Evolutionary conservation across 92 coral and sea anemone species (phyloP).

Genomic region (Zoanthus gigantus): DNA sequence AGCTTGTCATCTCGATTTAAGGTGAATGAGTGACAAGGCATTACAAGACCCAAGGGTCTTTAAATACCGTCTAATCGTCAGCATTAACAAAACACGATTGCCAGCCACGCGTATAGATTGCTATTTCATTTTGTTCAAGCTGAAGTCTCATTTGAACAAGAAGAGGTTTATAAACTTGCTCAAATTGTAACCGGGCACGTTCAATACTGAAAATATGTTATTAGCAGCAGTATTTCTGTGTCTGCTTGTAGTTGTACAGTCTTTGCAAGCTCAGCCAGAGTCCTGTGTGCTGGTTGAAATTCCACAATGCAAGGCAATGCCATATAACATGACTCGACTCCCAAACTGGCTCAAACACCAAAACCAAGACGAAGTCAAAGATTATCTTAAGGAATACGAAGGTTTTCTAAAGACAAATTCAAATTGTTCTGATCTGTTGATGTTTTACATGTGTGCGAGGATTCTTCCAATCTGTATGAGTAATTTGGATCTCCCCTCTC

Average conservation of each 20-base stretch:
- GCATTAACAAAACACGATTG: slow-evolving; percentile 20
- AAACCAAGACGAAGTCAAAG: slow-evolving; percentile 29
- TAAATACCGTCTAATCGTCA: slow-evolving; percentile 46
- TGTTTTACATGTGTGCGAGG: slow-evolving; percentile 62
- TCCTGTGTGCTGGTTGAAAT: slow-evolving; percentile 48
- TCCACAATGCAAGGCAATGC: slow-evolving; percentile 50
- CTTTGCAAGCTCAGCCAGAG: not conserved
- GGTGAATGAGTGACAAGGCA: slow-evolving; percentile 27
- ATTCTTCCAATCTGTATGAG: slow-evolving; percentile 66
- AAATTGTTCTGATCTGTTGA: slow-evolving; percentile 58
- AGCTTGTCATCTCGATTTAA: slow-evolving; percentile 34
- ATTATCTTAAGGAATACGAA: not conserved
- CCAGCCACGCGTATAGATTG: slow-evolving; percentile 14
- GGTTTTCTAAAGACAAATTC: not conserved
- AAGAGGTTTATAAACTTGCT: not conserved
- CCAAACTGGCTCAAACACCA: slow-evolving; percentile 54
- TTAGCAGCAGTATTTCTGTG: not conserved
- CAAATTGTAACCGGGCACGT: not conserved
- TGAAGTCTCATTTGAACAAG: slow-evolving; percentile 16
- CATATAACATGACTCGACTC: slow-evolving; percentile 58
- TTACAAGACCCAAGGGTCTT: slow-evolving; percentile 31
- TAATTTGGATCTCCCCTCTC: not conserved
- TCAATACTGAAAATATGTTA: not conserved
- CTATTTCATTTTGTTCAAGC: not conserved
- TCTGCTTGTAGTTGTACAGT: slow-evolving; percentile 11